Base-by-base conservation (phyloP, 37 sponge, comb jelly and placozoan genomes). In the Ianthella basta region DNA sequence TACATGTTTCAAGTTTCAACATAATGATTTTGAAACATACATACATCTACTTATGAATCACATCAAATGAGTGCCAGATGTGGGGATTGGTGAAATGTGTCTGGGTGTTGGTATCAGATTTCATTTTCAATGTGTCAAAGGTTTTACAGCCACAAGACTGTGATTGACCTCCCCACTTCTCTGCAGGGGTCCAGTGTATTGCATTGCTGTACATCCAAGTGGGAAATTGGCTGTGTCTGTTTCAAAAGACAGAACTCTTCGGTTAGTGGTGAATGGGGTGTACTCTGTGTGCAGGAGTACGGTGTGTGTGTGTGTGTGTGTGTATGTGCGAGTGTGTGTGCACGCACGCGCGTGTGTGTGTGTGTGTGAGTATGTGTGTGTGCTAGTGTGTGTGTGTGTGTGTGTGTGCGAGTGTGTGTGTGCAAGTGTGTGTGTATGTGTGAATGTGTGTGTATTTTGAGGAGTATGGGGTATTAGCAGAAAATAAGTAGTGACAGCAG, bases 191-290 rank as follows among this genome's bases (percentile, higher is more conserved):
- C 27, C 72, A 1, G 89, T 92, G 16, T 59, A 57, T 0, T 83
- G 84, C 82, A 39, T 88, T 12, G 41, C 89, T 20, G 84, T 92
- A 0, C 92, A 92, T 79, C 92, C 89, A 23, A 86, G 86, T 34
- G 92, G 92, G 4, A 85, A 84, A 24, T 50, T 92, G 16, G 89
- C 89, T 60, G 81, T 92, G 1, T 88, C 92, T 19, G 92, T 92
- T 5, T 82, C 87, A n/a, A 86, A 78, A 35, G 92, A 92, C 74
- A 88, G 84, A 69, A 92, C 86, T n/a, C 35, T 92, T 35, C 82
- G 92, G 92, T 92, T 8, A 23, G 50, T 38, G 20, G 60, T 8
- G 29, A 16, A 32, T 40, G 1, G 27, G 5, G 33, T n/a, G n/a
- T n/a, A n/a, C n/a, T 37, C 21, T 30, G 27, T 15, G 24, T 70